A percentile compares a stretch with the other conserved stretches of the same genome.
These are phyloP conservation scores for Sebastes elongatus DNA, from an alignment of 2,797 vertebrate species.

Conservation along the genomic window DNA sequence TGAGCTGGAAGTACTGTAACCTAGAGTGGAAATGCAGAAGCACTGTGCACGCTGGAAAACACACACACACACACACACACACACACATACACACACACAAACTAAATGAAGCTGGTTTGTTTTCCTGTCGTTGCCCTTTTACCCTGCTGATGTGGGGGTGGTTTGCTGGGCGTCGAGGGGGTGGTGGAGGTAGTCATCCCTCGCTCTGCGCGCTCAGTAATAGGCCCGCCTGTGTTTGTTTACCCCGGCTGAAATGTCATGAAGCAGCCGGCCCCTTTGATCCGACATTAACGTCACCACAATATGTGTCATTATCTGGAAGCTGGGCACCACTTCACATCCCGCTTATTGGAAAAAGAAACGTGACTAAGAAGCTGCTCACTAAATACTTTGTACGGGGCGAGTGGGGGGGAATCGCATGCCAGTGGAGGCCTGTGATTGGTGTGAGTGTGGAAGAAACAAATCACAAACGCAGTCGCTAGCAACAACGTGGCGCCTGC, in stretches of 20 bases:
- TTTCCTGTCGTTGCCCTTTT: constrained; percentile 59
- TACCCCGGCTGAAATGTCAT: constrained; percentile 63
- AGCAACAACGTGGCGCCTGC: not conserved
- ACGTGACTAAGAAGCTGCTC: constrained; percentile 50
- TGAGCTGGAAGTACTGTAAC: constrained; percentile 66
- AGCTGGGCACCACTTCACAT: constrained; percentile 52
- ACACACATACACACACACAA: not conserved
- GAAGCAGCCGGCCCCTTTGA: constrained; percentile 63
- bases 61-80: not conserved
- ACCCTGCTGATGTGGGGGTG: constrained; percentile 30
- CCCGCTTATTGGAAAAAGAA: constrained; percentile 52
- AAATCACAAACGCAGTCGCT: not conserved
- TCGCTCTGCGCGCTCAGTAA: constrained; percentile 41
- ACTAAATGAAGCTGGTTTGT: constrained; percentile 49
- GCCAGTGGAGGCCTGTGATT: constrained; percentile 7
- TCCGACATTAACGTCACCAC: constrained; percentile 62
- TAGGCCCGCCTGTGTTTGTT: constrained; percentile 58
- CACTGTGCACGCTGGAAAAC: not conserved
- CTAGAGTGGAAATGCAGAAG: constrained; percentile 52
- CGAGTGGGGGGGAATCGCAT: not conserved
- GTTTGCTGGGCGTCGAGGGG: constrained; percentile 23
- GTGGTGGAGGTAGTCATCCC: constrained; percentile 49
- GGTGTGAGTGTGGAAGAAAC: constrained; percentile 4
- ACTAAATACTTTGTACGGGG: constrained; percentile 27
- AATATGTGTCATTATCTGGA: constrained; percentile 69